Conservation (phyloP, 2,888 invertebrate species). For the Prosapia bicincta region DNA sequence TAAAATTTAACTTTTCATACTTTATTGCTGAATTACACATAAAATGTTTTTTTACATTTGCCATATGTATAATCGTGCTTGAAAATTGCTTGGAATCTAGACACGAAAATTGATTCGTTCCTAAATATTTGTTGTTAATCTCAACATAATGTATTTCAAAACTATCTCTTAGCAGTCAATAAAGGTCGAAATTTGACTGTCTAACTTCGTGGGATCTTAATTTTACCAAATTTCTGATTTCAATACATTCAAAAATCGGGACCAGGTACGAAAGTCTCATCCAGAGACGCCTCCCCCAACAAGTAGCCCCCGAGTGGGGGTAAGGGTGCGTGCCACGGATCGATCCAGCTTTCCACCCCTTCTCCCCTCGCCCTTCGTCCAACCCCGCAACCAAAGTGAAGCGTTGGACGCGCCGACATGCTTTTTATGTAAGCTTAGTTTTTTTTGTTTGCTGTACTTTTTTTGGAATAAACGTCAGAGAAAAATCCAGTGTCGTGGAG, state of each 20-base stretch:
- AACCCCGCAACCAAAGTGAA: constrained; percentile 23
- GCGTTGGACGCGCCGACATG: constrained; percentile 24
- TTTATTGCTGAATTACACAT: too few relatives aligned
- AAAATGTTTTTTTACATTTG: too few relatives aligned
- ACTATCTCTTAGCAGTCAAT: too few relatives aligned
- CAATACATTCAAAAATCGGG: neutral
- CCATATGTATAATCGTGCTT: too few relatives aligned
- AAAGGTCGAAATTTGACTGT: too few relatives aligned
- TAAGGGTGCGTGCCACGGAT: constrained; percentile 9
- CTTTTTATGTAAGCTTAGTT: constrained; percentile 21
- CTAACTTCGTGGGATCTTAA: too few relatives aligned
- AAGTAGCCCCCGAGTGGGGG: neutral
- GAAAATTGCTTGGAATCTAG: too few relatives aligned
- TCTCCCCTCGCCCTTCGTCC: constrained; percentile 12
- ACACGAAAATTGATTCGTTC: too few relatives aligned
- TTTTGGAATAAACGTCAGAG: neutral
- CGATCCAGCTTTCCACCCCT: constrained; percentile 14
- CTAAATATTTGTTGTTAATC: too few relatives aligned
- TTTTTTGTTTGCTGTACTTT: constrained; percentile 4
- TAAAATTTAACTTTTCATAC: too few relatives aligned
- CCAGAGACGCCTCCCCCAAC: neutral
- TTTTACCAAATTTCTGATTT: neutral
- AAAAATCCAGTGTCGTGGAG: constrained; percentile 11
- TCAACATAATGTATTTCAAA: too few relatives aligned
- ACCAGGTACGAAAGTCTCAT: neutral